Evolutionary conservation across 2,113 vertebrate species (phyloP).

Genomic region (Xerus inauris): DNA sequence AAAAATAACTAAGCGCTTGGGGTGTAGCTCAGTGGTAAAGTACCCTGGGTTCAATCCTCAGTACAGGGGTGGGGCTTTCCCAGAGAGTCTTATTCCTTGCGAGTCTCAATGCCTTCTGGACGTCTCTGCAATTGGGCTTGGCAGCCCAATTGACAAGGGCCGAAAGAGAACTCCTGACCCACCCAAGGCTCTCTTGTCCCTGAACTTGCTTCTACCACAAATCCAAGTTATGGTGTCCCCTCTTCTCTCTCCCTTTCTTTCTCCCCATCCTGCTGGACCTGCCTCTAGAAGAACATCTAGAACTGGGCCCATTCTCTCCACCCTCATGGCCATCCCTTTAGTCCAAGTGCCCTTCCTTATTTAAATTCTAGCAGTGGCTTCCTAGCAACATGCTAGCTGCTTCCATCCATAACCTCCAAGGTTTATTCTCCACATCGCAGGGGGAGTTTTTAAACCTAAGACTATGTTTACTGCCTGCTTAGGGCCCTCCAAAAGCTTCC

Average conservation of each 20-base stretch:
- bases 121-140: background rate
- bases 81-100: background rate
- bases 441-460: background rate
- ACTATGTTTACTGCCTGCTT: background rate
- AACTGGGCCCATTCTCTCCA: background rate
- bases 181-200: background rate
- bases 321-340: background rate
- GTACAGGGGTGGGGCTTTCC: background rate
- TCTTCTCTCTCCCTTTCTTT: background rate
- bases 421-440: background rate
- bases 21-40: background rate
- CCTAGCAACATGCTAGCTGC: background rate
- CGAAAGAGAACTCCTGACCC: background rate
- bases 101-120: background rate
- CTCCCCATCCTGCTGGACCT: background rate
- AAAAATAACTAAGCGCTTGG: background rate
- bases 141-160: background rate
- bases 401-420: background rate
- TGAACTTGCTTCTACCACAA: background rate
- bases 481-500: background rate
- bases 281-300: background rate
- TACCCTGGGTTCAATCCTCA: background rate
- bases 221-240: background rate
- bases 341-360: background rate
- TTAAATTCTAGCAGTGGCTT: background rate